Conservation (phyloP, 2,113 vertebrate species). For the Riparia riparia region DNA sequence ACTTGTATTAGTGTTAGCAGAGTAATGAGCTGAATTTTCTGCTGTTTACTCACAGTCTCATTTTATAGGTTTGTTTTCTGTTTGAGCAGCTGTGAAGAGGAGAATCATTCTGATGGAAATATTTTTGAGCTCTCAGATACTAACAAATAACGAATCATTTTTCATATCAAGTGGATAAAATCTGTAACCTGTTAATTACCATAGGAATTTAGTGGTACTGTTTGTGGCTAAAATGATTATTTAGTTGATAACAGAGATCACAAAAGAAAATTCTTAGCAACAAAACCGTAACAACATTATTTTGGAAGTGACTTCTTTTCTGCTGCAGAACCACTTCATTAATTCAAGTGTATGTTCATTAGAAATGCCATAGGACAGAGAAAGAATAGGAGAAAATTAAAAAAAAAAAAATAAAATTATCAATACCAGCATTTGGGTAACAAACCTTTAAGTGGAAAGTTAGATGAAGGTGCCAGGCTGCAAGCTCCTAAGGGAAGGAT, state of each 20-base stretch:
- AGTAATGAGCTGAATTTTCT: not conserved
- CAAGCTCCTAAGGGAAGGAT: not conserved
- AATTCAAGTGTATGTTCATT: slow-evolving; percentile 8
- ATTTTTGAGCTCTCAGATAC: slow-evolving; percentile 3
- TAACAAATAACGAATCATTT: slow-evolving; percentile 22
- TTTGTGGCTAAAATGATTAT: slow-evolving; percentile 11
- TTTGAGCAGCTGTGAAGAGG: slow-evolving; percentile 38
- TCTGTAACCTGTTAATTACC: slow-evolving; percentile 1
- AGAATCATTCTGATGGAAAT: slow-evolving; percentile 14
- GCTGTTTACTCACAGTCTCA: not conserved
- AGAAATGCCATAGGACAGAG: not conserved
- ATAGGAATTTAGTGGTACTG: not conserved
- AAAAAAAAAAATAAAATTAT: not conserved
- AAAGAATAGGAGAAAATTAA: not conserved
- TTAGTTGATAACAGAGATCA: not conserved
- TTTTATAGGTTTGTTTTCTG: slow-evolving; percentile 14
- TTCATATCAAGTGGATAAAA: not conserved
- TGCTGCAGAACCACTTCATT: not conserved
- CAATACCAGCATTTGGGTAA: not conserved
- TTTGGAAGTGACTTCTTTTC: not conserved
- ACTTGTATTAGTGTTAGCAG: not conserved
- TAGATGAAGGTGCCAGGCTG: not conserved
- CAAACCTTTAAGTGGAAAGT: not conserved
- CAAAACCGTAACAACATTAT: not conserved
- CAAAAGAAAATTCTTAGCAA: not conserved